Conservation (phyloP, 2,888 invertebrate genomes). For the Megalurothrips usitatus region DNA sequence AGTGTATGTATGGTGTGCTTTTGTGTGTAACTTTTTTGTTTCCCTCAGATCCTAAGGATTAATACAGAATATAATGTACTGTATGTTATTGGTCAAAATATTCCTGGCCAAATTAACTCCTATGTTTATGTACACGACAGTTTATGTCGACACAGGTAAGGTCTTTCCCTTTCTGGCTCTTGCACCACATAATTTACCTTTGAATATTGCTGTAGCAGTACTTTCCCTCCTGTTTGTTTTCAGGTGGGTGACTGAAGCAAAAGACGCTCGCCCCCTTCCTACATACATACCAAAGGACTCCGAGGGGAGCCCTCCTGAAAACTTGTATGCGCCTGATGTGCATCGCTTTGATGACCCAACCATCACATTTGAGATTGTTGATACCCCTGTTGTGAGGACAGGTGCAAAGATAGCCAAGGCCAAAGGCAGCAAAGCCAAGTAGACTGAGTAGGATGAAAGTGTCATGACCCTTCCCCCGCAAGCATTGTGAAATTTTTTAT, state of each 20-base stretch:
- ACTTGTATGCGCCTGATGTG: conserved; percentile 69
- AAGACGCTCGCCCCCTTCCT: conserved; percentile 67
- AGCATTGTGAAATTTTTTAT: background rate
- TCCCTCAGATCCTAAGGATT: conserved; percentile 76
- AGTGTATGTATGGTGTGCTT: background rate
- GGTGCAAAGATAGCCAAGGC: conserved; percentile 8
- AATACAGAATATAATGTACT: conserved; percentile 92
- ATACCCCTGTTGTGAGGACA: background rate
- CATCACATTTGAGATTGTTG: conserved; percentile 55
- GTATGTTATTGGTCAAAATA: conserved; percentile 74
- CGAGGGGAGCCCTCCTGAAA: conserved; percentile 58
- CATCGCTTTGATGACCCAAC: conserved; percentile 70
- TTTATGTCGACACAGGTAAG: conserved; percentile 57
- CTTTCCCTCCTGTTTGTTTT: conserved; percentile 28
- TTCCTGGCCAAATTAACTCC: conserved; percentile 78
- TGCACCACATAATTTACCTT: conserved; percentile 23
- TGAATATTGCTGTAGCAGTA: background rate
- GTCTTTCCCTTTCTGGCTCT: too few species aligned
- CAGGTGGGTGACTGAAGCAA: conserved; percentile 40
- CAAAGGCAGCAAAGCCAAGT: background rate
- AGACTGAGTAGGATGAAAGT: background rate
- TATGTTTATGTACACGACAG: conserved; percentile 80
- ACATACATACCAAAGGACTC: conserved; percentile 62
- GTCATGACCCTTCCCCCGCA: background rate
- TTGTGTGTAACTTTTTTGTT: background rate